Conservation (phyloP, 2,797 vertebrate species). For the Sebastes glaucus region DNA sequence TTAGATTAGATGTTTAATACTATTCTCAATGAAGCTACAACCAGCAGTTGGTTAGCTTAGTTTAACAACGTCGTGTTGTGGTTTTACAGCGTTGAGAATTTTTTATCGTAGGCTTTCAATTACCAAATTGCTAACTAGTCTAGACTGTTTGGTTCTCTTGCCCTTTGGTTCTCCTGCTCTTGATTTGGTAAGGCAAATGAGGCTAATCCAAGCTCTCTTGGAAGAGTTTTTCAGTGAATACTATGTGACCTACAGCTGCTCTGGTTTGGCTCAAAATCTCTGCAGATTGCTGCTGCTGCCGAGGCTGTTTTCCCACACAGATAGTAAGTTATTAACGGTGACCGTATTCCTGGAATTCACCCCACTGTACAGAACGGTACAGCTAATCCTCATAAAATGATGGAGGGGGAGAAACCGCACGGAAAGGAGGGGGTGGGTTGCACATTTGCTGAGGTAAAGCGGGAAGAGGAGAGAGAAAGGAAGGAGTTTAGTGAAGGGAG, state of each 20-base stretch:
- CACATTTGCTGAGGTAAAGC: not conserved
- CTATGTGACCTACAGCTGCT: not conserved
- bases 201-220: not conserved
- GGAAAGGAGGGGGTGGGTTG: not conserved
- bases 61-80: not conserved
- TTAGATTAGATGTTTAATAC: not conserved
- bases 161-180: not conserved
- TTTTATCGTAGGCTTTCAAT: not conserved
- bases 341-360: constrained; percentile 70
- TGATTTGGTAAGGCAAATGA: not conserved
- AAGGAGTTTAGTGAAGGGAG: not conserved
- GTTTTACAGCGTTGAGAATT: not conserved
- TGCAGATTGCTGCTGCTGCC: not conserved
- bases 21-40: not conserved
- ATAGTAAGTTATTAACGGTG: constrained; percentile 65
- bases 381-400: constrained; percentile 72
- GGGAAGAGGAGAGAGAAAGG: not conserved
- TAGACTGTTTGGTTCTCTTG: not conserved
- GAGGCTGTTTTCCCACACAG: constrained; percentile 60
- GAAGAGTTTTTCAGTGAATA: not conserved
- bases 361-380: constrained; percentile 42
- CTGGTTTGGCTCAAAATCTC: not conserved
- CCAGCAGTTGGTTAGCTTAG: not conserved
- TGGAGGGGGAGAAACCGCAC: no score
- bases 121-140: not conserved